phyloP scores from a whole-genome alignment of 2,888 invertebrate genomes.

The Tachina grossa region DNA sequence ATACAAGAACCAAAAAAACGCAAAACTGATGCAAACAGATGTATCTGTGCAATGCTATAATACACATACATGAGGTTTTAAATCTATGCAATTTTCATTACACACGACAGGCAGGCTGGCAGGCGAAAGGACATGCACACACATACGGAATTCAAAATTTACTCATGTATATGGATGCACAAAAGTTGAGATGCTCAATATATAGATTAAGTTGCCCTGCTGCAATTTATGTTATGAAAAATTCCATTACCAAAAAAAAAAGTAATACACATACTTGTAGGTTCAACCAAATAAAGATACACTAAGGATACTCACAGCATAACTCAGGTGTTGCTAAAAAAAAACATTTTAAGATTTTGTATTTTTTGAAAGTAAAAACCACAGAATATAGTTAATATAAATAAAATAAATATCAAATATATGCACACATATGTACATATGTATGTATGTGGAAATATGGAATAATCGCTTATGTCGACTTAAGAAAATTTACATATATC shows the following conservation, averaged over 20 bases:
- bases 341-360: too few species aligned
- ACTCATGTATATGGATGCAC: not conserved
- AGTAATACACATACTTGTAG: not conserved
- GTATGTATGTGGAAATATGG: too few species aligned
- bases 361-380: too few species aligned
- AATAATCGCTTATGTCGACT: too few species aligned
- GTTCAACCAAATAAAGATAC: slow-evolving; percentile 12
- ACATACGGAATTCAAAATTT: slow-evolving; percentile 13
- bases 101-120: not conserved
- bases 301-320: slow-evolving; percentile 16
- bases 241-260: slow-evolving; percentile 22
- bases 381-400: too few species aligned
- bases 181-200: slow-evolving; percentile 43
- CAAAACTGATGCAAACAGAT: too few species aligned
- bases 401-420: too few species aligned
- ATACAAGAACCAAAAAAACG: too few species aligned
- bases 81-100: slow-evolving; percentile 42
- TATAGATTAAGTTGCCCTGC: slow-evolving; percentile 44
- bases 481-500: too few species aligned
- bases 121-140: not conserved
- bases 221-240: slow-evolving; percentile 46
- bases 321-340: too few species aligned
- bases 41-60: too few species aligned
- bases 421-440: too few species aligned
- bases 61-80: slow-evolving; percentile 14